These are phyloP conservation scores for Melitaea athalia DNA, from an alignment of 2,888 invertebrate species.

Conservation along the genomic window DNA sequence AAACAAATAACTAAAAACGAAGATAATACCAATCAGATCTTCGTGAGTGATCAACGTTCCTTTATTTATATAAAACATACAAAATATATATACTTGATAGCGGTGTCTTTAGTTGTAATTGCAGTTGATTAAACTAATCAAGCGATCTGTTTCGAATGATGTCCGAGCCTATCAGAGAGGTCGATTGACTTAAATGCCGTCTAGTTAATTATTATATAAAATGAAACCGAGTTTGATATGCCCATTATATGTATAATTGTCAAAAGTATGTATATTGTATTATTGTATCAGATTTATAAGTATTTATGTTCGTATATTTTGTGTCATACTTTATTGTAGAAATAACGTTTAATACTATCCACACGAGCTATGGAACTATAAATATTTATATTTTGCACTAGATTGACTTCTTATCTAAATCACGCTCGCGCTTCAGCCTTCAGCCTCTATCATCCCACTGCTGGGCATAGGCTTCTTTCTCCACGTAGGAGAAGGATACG, in stretches of 20 bases:
- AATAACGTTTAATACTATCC: too few relatives aligned
- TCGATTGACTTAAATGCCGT: conserved; percentile 31
- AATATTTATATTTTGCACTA: too few relatives aligned
- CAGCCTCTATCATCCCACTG: too few relatives aligned
- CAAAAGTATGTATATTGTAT: not conserved
- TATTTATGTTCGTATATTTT: not conserved
- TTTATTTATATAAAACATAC: not conserved
- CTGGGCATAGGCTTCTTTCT: not conserved
- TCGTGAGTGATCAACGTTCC: not conserved
- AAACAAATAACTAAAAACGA: too few relatives aligned
- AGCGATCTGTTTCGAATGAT: conserved; percentile 51
- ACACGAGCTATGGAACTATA: too few relatives aligned
- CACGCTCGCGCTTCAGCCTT: too few relatives aligned
- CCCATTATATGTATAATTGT: not conserved
- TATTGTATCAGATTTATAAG: not conserved
- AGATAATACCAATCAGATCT: too few relatives aligned
- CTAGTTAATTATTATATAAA: conserved; percentile 35
- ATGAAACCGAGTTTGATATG: conserved; percentile 5
- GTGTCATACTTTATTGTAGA: too few relatives aligned
- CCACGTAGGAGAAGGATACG: not conserved
- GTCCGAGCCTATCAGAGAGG: conserved; percentile 46
- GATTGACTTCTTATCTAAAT: too few relatives aligned
- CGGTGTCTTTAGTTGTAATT: conserved; percentile 29
- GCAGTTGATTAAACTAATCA: conserved; percentile 56
- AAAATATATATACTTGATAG: not conserved